Evolutionary conservation across 1,140 invertebrate species (phyloP), one percentile per base, ranked within the genome.

Genomic region (Drosophila equinoxialis): DNA sequence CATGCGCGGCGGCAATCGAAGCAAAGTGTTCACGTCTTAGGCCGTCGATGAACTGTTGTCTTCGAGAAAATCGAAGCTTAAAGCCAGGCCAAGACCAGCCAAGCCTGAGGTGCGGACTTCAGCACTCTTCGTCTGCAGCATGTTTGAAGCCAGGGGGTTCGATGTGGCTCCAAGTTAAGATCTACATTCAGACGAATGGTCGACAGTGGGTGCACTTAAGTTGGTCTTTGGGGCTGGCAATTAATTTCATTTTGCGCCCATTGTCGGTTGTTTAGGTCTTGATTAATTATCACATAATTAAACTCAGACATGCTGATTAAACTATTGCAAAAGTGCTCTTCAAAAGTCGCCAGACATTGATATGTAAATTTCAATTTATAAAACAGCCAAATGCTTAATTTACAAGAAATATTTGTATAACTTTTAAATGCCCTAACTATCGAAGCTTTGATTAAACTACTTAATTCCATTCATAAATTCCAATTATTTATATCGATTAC

Each of bases 211-310:
- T 37, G 35, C 45, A 48, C 17, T 51, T 20, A 51, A 51, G n/a
- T 23, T 23, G 10, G 17, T 10, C 37, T 14, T 11, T n/a, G 8
- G 42, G n/a, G 35, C 26, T 48, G 48, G 65, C 63, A 54, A 23
- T 26, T 59, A 54, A 68, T 78, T 64, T 59, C 23, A 35, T 66
- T 70, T 54, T 69, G 59, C 13, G 10, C 2, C 14, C 13, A 37
- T 57, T 81, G 78, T 63, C 48, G 26, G 59, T 11, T 65, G 62
- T 17, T 41, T 23, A 14, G 23, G 13, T 62, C 66, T 48, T 74
- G 71, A 83, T 83, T 87, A 86, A 86, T 86, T 83, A 83, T 41
- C 79, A 82, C 48, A 70, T 63, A 71, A 87, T 85, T 86, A 86
- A 84, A 71, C 65, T 70, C 64, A 73, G 77, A 76, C 74, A 45